Evolutionary conservation across 1,140 invertebrate genomes (phyloP).

Genomic region (Hypsibius dujardini): DNA sequence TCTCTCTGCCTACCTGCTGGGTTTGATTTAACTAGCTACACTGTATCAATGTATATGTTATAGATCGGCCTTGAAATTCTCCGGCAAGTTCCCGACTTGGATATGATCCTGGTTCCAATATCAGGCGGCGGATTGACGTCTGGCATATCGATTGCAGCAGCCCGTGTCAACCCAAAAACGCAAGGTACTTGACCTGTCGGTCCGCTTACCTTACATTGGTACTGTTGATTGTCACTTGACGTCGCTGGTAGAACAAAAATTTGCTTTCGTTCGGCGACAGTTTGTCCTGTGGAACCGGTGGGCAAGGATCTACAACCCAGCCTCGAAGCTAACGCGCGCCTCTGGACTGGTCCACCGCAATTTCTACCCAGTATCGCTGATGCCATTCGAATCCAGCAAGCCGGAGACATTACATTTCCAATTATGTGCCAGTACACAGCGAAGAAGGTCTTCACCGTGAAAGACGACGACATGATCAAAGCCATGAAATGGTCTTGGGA

Average conservation of each 20-base stretch:
- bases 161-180: background rate
- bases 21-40: too few relatives aligned
- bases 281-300: conserved; percentile 24
- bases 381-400: conserved; percentile 31
- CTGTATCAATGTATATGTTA: background rate
- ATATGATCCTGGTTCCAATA: conserved; percentile 23
- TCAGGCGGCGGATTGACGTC: conserved; percentile 2
- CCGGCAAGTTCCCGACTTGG: conserved; percentile 34
- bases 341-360: conserved; percentile 31
- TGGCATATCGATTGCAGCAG: background rate
- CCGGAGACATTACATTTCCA: conserved; percentile 33
- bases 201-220: too few relatives aligned
- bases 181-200: background rate
- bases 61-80: conserved; percentile 30
- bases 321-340: conserved; percentile 28
- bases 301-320: conserved; percentile 33
- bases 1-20: background rate
- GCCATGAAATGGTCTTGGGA: conserved; percentile 34
- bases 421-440: conserved; percentile 32
- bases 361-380: conserved; percentile 34
- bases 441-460: conserved; percentile 32
- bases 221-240: background rate
- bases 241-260: background rate
- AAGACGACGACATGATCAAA: conserved; percentile 33
- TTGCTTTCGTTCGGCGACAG: conserved; percentile 6